A percentile compares a stretch with the other conserved stretches of the same genome.
These are phyloP conservation scores for Xerus inauris DNA, from an alignment of 2,113 vertebrate species.

Conservation along the genomic window DNA sequence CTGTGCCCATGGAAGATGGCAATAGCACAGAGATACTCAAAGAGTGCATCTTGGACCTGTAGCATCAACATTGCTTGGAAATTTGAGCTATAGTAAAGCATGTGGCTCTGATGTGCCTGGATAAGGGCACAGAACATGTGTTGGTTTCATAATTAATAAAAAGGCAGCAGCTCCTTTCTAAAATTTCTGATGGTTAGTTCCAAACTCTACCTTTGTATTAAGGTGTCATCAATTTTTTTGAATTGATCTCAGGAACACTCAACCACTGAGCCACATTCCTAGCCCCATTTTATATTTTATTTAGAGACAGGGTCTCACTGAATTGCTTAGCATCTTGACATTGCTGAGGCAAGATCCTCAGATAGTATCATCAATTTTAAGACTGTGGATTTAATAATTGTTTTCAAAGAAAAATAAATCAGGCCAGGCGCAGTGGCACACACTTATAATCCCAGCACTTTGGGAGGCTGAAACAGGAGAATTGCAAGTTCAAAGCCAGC, in stretches of 20 bases:
- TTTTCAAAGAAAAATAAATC: conserved; percentile 12
- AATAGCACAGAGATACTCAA: not conserved
- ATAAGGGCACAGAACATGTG: not conserved
- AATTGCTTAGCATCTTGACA: no score
- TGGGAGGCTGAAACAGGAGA: no score
- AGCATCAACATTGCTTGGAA: not conserved
- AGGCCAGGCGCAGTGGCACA: no score
- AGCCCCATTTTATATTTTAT: no score
- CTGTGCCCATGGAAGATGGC: not conserved
- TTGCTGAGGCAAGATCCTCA: no score
- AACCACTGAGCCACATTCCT: no score
- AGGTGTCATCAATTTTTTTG: not conserved
- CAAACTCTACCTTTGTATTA: conserved; percentile 37
- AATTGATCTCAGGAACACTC: no score
- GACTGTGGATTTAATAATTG: not conserved
- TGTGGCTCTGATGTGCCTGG: not conserved
- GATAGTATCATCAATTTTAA: not conserved
- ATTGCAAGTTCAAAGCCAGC: no score
- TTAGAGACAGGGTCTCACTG: no score
- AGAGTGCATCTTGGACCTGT: not conserved
- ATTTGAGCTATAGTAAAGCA: not conserved
- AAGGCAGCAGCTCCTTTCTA: not conserved
- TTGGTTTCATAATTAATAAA: conserved; percentile 3
- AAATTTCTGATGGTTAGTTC: not conserved
- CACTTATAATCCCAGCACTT: no score